Base-by-base conservation (phyloP, 2,113 vertebrate genomes). In the Xenopus tropicalis region DNA sequence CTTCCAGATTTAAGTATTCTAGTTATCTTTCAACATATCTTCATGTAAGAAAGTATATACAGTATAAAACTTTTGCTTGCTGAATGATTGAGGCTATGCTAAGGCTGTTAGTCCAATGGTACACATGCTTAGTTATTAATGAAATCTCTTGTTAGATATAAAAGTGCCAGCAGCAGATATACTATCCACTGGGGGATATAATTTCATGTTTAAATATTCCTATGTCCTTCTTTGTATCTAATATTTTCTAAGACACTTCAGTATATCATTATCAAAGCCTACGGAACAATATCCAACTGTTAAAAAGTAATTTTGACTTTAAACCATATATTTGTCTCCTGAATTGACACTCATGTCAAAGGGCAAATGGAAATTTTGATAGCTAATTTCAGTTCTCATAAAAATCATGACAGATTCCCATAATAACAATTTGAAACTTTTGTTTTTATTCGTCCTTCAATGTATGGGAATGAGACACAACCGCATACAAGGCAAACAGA, bases 391-490 rank as follows among this genome's bases (percentile, higher is more conserved):
- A 73, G 52, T 66, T 73, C 57, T 25, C 42, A 66, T 59, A 73
- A 73, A n/a, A 44, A 59, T 58, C 21, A 59, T 11, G 14, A 66
- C 29, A 66, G 22, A 56, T 73, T 73, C 62, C 46, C 58, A 66
- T 66, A 58, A 66, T 59, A 19, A 64, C 23, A 72, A 19, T 72
- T 46, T 66, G 14, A 73, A 73, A 73, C 63, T 66, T 66, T 65
- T 66, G 67, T 21, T 59, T 43, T 44, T 11, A 74, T 59, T 48
- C 54, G 63, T 23, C 72, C 72, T 67, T 67, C 22, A 74, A 66
- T 44, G 43, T 42, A 58, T 73, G 63, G 57, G 61, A 51, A 48
- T 48, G 11, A 74, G 19, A 21, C 19, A 67, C 51, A 54, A 42
- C 29, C 25, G 37, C 56, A 25, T 20, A 66, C 19, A 43, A 20